Conservation (phyloP, 2,888 invertebrate species). For the Pandemis corylana region DNA sequence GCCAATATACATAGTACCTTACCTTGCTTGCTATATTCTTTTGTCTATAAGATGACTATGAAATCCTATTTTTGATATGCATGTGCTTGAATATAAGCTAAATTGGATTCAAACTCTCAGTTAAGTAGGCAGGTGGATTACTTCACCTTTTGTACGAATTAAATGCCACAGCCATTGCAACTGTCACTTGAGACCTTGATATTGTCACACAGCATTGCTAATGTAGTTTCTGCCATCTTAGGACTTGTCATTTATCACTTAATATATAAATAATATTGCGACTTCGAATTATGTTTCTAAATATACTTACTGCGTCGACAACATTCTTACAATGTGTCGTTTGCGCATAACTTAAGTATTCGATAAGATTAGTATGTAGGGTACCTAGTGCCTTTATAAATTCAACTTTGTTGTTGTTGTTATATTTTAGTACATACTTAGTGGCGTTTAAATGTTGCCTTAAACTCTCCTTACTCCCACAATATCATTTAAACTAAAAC, state of each 20-base stretch:
- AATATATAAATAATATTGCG: background rate
- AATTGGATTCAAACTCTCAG: background rate
- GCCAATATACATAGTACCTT: background rate
- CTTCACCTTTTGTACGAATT: background rate
- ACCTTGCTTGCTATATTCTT: background rate
- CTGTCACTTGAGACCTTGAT: constrained; percentile 20
- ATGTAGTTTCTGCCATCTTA: background rate
- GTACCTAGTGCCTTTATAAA: background rate
- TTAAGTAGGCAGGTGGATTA: constrained; percentile 1
- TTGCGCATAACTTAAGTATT: background rate
- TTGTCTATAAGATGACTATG: background rate
- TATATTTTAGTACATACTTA: too few species aligned
- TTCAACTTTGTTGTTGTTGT: background rate
- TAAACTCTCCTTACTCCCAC: background rate
- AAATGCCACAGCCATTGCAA: constrained; percentile 8
- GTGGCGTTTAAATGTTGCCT: background rate
- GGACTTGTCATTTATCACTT: background rate
- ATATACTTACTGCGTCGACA: background rate
- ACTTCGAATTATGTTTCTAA: background rate
- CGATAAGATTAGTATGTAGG: background rate
- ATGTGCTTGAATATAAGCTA: background rate
- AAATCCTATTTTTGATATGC: background rate
- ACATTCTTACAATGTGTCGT: background rate
- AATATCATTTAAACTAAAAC: constrained; percentile 52
- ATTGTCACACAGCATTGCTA: background rate